These are phyloP conservation scores for Psilanteris sp. DNA, from an alignment of 1,140 invertebrate species.

Conservation along the genomic window DNA sequence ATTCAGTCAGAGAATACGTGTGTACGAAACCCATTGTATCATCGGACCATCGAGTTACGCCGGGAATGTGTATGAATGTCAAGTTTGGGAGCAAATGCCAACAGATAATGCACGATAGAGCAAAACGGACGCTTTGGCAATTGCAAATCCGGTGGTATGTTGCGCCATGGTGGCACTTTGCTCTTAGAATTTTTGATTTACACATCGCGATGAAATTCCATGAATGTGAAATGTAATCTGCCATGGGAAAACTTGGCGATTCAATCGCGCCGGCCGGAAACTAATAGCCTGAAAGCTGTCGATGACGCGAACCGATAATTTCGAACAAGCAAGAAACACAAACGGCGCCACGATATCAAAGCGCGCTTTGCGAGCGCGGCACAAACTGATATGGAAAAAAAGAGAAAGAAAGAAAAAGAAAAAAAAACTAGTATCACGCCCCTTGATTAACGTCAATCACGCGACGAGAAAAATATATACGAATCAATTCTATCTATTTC, in stretches of 20 bases:
- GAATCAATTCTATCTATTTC: too few relatives aligned
- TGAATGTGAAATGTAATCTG: slow-evolving; percentile 60
- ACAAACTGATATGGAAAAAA: slow-evolving; percentile 3
- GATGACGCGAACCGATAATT: slow-evolving; percentile 55
- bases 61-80: slow-evolving; percentile 44
- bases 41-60: slow-evolving; percentile 7
- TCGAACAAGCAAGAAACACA: slow-evolving; percentile 43
- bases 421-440: too few relatives aligned
- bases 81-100: slow-evolving; percentile 42
- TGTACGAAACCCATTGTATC: neutral
- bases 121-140: slow-evolving; percentile 2
- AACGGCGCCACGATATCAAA: slow-evolving; percentile 32
- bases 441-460: too few relatives aligned
- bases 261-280: slow-evolving; percentile 48
- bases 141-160: slow-evolving; percentile 22
- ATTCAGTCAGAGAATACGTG: too few relatives aligned
- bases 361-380: too few relatives aligned
- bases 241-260: slow-evolving; percentile 40
- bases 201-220: slow-evolving; percentile 53
- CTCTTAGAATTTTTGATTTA: slow-evolving; percentile 57
- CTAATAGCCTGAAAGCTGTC: slow-evolving; percentile 49
- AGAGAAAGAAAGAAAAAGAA: too few relatives aligned
- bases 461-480: too few relatives aligned
- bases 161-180: slow-evolving; percentile 10
- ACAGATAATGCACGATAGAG: slow-evolving; percentile 29